These are phyloP conservation scores for Tachyglossus aculeatus DNA, from an alignment of 2,797 vertebrate genomes.

Conservation along the genomic window DNA sequence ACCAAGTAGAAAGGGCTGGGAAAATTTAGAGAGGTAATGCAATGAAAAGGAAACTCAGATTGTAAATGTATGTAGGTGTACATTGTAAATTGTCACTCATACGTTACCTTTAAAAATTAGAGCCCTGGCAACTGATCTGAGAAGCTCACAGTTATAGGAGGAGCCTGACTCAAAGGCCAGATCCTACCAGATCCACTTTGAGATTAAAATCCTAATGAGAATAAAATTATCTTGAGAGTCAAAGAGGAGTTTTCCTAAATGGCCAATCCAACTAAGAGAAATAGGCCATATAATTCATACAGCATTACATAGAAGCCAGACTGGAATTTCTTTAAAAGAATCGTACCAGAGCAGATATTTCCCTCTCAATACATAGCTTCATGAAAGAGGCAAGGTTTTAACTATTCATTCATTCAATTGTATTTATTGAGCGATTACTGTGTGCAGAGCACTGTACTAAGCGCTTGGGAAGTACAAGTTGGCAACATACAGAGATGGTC, in stretches of 20 bases:
- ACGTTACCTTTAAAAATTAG: too few relatives aligned
- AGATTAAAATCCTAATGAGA: neutral
- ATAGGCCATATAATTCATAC: neutral
- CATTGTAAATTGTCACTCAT: too few relatives aligned
- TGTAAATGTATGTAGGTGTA: too few relatives aligned
- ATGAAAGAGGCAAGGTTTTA: conserved; percentile 2
- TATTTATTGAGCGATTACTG: too few relatives aligned
- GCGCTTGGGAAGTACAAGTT: too few relatives aligned
- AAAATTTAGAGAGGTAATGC: too few relatives aligned
- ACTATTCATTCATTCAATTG: too few relatives aligned
- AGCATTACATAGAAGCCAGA: neutral
- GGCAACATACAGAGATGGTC: too few relatives aligned
- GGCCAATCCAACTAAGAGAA: neutral
- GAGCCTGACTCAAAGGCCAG: neutral
- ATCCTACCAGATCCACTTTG: neutral
- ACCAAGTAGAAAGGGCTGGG: too few relatives aligned
- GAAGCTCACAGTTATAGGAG: neutral
- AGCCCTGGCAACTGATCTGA: neutral
- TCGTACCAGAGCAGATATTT: neutral
- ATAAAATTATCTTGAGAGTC: neutral
- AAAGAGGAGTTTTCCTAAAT: neutral
- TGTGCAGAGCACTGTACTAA: too few relatives aligned
- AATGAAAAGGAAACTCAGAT: too few relatives aligned
- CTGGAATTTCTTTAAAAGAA: conserved; percentile 7
- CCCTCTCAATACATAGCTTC: neutral